phyloP scores from a whole-genome alignment of 1,140 invertebrate species.

The Caerostris extrusa region DNA sequence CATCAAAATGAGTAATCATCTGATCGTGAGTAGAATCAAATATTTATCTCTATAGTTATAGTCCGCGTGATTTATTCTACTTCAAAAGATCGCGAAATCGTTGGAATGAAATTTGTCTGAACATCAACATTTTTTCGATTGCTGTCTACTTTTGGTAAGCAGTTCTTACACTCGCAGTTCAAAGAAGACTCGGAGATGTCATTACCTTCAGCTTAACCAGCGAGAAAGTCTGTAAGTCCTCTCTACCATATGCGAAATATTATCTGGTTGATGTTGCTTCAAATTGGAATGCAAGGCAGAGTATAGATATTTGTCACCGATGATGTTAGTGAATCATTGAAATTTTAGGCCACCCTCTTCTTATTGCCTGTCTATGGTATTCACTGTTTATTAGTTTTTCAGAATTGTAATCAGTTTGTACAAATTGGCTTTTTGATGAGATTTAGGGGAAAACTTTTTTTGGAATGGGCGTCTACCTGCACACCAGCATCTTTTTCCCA shows the following conservation, averaged over 20 bases:
- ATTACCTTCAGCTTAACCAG: not conserved
- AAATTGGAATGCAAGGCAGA: not conserved
- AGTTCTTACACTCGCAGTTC: not conserved
- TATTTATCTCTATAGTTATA: not conserved
- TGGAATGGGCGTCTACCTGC: not conserved
- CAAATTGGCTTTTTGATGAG: not conserved
- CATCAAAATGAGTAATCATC: not conserved
- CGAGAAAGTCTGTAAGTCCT: conserved; percentile 12
- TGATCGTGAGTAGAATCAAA: not conserved
- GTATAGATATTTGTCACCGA: not conserved
- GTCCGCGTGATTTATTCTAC: not conserved
- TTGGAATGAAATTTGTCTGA: not conserved
- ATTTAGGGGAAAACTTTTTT: not conserved
- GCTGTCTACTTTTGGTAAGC: not conserved
- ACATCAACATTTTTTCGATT: not conserved
- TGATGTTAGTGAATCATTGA: too few species aligned
- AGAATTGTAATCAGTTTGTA: not conserved
- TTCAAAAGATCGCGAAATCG: not conserved
- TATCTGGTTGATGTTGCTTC: not conserved
- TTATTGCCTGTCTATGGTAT: not conserved
- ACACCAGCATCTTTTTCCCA: not conserved
- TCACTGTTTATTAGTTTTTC: not conserved
- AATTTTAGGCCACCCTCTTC: not conserved
- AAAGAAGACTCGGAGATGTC: too few species aligned
- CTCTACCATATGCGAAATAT: conserved; percentile 12